These are phyloP conservation scores for Mercenaria mercenaria DNA, from an alignment of 1,140 invertebrate species.

Conservation along the genomic window DNA sequence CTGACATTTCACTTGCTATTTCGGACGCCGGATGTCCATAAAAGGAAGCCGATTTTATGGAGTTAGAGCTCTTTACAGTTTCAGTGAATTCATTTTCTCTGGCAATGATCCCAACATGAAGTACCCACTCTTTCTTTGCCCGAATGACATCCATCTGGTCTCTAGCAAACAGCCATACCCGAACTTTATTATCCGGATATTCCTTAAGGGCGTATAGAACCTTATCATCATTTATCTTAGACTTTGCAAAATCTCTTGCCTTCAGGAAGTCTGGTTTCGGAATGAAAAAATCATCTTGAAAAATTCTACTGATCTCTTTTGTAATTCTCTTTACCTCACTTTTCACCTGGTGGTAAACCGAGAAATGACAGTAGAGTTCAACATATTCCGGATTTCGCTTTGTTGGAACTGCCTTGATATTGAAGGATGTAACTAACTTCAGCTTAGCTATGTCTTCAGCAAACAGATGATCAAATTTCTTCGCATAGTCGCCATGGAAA, in stretches of 20 bases:
- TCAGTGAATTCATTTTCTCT: constrained; percentile 50
- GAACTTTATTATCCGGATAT: constrained; percentile 37
- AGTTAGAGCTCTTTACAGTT: no score
- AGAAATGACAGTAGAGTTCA: constrained; percentile 59
- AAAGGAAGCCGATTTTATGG: constrained; percentile 37
- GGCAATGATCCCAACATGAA: constrained; percentile 51
- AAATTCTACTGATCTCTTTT: constrained; percentile 30
- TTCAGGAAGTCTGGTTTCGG: constrained; percentile 32
- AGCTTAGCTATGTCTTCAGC: constrained; percentile 36
- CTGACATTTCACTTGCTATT: constrained; percentile 19
- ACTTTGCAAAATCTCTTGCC: constrained; percentile 42
- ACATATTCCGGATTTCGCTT: constrained; percentile 58
- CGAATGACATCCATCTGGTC: constrained; percentile 49
- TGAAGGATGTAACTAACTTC: constrained; percentile 10
- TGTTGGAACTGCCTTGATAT: constrained; percentile 54
- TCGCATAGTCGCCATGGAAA: constrained; percentile 62
- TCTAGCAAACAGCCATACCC: constrained; percentile 59
- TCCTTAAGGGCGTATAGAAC: constrained; percentile 58
- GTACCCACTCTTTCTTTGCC: constrained; percentile 48
- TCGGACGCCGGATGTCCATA: constrained; percentile 14
- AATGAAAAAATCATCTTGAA: constrained; percentile 60
- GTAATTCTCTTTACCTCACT: constrained; percentile 17
- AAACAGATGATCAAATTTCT: constrained; percentile 64
- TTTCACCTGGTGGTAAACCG: constrained; percentile 42
- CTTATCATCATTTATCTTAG: constrained; percentile 21